Conservation (phyloP, 2,888 invertebrate genomes). For the Halictus quadricinctus region DNA sequence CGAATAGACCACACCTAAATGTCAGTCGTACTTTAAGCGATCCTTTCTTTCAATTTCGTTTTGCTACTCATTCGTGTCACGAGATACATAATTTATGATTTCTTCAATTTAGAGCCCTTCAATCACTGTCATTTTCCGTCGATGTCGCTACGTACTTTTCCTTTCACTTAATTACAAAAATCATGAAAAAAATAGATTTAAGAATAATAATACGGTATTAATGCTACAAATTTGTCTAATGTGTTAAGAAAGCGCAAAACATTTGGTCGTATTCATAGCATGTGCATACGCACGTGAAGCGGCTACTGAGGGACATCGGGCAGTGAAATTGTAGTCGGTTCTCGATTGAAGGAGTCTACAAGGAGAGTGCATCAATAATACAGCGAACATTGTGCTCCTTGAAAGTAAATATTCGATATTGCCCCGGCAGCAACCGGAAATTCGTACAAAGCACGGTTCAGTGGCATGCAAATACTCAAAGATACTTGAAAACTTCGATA, state of each 20-base stretch:
- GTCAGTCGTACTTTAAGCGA: slow-evolving; percentile 42
- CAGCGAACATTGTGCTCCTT: slow-evolving; percentile 23
- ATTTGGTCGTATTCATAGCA: not conserved
- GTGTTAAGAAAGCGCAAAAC: not conserved
- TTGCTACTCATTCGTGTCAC: not conserved
- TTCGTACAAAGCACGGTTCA: slow-evolving; percentile 12
- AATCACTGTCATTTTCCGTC: not conserved
- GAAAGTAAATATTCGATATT: slow-evolving; percentile 38
- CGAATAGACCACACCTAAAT: slow-evolving; percentile 58
- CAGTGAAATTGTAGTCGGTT: slow-evolving; percentile 2
- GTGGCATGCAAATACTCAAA: slow-evolving; percentile 9
- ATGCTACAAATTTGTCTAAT: not conserved
- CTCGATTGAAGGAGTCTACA: slow-evolving; percentile 19
- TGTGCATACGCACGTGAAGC: not conserved
- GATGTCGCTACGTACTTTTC: not conserved
- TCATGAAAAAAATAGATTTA: not conserved
- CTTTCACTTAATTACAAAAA: not conserved
- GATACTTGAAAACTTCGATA: slow-evolving; percentile 9
- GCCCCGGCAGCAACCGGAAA: not conserved
- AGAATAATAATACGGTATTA: not conserved
- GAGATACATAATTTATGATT: not conserved
- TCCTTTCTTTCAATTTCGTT: slow-evolving; percentile 36
- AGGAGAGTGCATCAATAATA: slow-evolving; percentile 44
- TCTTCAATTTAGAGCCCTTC: not conserved
- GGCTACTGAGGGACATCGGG: not conserved